Conservation (phyloP, 2,888 invertebrate genomes). For the Globia sparganii region DNA sequence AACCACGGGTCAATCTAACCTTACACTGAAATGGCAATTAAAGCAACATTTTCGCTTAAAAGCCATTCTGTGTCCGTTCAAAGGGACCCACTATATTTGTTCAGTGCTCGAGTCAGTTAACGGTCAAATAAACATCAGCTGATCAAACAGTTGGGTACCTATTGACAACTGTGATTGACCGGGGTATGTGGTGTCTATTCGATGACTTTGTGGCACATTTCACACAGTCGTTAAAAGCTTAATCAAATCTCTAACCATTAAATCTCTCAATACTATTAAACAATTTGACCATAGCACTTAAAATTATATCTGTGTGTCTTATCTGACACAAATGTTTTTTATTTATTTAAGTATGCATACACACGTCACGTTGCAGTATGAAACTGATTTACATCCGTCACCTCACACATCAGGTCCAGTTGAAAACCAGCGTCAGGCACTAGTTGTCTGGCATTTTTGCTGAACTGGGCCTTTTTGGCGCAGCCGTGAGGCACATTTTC, state of each 20-base stretch:
- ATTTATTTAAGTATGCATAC: too few species aligned
- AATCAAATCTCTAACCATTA: background rate
- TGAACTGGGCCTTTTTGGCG: too few species aligned
- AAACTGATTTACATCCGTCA: too few species aligned
- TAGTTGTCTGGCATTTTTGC: too few species aligned
- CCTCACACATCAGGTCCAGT: too few species aligned
- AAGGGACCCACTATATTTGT: conserved; percentile 32
- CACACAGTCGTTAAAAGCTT: background rate
- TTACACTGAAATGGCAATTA: background rate
- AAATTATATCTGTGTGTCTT: too few species aligned
- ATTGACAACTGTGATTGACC: background rate
- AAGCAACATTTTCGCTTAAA: conserved; percentile 21
- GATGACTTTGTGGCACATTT: background rate
- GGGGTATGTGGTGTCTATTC: background rate
- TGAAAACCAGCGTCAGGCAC: too few species aligned
- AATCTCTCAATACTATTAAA: background rate
- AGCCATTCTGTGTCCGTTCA: conserved; percentile 23
- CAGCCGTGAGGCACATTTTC: too few species aligned
- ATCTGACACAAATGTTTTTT: too few species aligned
- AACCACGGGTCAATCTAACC: background rate
- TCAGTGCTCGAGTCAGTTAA: conserved; percentile 4
- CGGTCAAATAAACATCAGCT: conserved; percentile 31
- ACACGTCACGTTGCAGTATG: too few species aligned
- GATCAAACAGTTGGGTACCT: background rate
- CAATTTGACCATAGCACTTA: background rate